A percentile compares a stretch with the other conserved stretches of the same genome.
These are phyloP conservation scores for Diplodus puntazzo DNA, from an alignment of 2,797 vertebrate species.

Conservation along the genomic window DNA sequence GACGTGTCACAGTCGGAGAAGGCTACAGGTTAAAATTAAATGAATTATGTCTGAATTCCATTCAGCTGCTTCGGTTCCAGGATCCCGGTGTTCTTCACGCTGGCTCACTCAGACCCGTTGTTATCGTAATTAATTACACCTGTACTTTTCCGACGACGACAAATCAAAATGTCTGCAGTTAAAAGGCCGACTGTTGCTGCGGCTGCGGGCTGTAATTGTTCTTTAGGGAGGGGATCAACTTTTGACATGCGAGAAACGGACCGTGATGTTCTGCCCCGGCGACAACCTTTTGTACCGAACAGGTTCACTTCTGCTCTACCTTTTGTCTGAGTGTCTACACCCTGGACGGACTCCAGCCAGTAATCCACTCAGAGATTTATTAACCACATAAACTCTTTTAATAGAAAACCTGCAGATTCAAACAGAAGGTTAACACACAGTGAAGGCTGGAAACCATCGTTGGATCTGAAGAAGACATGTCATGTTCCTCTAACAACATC, in stretches of 20 bases:
- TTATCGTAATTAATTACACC: not conserved
- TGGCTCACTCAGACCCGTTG: not conserved
- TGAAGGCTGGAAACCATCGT: not conserved
- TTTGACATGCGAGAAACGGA: not conserved
- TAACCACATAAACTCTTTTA: not conserved
- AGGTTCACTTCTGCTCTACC: not conserved
- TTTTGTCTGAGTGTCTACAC: not conserved
- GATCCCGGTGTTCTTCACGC: not conserved
- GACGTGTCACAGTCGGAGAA: not conserved
- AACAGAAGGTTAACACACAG: not conserved
- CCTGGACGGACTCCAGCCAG: conserved; percentile 1
- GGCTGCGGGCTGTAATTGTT: too few species aligned
- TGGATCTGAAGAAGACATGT: not conserved
- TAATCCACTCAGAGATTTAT: conserved; percentile 5
- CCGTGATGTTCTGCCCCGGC: not conserved
- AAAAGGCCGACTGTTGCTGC: not conserved
- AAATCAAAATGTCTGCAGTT: not conserved
- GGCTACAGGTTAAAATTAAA: not conserved
- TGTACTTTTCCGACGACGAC: not conserved
- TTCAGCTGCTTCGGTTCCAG: not conserved
- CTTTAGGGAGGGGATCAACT: not conserved
- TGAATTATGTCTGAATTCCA: not conserved
- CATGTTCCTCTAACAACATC: not conserved
- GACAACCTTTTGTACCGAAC: not conserved
- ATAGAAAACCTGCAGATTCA: not conserved